phyloP scores from a whole-genome alignment of 2,113 vertebrate genomes.

The Puma concolor region DNA sequence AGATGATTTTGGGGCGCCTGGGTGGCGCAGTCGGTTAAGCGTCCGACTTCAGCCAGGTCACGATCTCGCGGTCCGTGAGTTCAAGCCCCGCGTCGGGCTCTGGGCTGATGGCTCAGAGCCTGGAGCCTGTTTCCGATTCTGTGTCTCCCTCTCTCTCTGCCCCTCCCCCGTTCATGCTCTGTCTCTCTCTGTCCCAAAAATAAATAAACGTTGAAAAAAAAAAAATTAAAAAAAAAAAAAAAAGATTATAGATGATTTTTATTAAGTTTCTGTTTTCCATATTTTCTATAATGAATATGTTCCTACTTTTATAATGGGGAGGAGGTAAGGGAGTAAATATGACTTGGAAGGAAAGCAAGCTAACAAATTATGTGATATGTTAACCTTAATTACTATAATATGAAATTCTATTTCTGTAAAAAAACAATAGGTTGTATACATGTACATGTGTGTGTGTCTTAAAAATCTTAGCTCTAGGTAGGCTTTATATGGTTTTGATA shows the following conservation, averaged over 20 bases:
- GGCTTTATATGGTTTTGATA: slow-evolving; percentile 22
- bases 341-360: neutral
- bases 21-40: no score
- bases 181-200: no score
- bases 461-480: neutral
- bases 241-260: slow-evolving; percentile 21
- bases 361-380: neutral
- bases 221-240: no score
- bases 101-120: no score
- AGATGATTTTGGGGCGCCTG: no score
- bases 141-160: no score
- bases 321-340: neutral
- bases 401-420: neutral
- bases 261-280: neutral
- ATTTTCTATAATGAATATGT: neutral
- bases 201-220: no score
- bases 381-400: neutral
- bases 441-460: neutral
- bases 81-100: no score
- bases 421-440: neutral
- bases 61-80: no score
- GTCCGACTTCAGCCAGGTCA: no score
- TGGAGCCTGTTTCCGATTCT: no score
- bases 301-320: neutral
- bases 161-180: no score